Conservation (phyloP, 2,113 vertebrate species). For the Thomomys bottae region DNA sequence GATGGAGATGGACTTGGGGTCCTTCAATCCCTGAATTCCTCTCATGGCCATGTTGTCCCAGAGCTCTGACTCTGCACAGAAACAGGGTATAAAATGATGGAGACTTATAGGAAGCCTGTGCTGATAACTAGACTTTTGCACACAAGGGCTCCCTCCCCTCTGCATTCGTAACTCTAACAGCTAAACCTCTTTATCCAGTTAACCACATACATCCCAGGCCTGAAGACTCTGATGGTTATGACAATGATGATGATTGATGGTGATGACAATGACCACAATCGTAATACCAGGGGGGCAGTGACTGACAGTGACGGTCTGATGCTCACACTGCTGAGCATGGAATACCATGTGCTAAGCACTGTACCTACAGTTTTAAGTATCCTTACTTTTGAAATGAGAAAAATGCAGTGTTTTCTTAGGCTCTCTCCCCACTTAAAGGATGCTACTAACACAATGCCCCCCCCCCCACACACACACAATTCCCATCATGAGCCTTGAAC, state of each 20-base stretch:
- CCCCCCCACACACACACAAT: too few species aligned
- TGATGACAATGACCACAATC: too few species aligned
- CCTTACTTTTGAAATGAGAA: background rate
- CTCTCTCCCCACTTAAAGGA: background rate
- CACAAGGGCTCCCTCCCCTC: background rate
- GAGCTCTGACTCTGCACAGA: background rate
- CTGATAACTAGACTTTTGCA: background rate
- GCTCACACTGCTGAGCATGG: background rate
- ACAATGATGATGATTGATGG: too few species aligned
- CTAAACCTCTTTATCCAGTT: background rate
- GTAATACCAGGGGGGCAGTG: accelerated
- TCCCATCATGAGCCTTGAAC: background rate
- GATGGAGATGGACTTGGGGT: background rate
- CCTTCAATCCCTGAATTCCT: background rate
- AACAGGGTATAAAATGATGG: background rate
- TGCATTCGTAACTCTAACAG: background rate
- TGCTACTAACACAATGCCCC: background rate
- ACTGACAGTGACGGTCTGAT: background rate
- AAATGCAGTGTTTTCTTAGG: background rate
- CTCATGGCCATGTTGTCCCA: background rate
- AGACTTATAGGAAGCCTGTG: background rate
- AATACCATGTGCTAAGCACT: accelerated
- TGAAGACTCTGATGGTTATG: background rate
- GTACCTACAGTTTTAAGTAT: background rate
- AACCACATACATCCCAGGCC: background rate